A percentile compares a stretch with the other conserved stretches of the same genome.
Conservation (phyloP, 2,113 vertebrate species). For the Hassar affinis region DNA sequence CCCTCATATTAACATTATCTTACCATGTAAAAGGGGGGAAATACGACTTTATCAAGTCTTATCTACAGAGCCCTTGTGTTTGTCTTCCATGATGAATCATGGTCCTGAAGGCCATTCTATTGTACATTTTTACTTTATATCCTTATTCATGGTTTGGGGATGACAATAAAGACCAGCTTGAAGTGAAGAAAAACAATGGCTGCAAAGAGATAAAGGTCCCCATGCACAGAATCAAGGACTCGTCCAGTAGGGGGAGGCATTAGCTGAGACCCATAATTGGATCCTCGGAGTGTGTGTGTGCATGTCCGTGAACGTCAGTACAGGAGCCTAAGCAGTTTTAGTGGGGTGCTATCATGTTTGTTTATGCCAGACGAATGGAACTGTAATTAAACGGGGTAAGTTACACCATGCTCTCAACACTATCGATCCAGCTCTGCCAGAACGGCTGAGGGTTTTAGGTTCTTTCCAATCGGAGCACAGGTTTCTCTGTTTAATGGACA, state of each 20-base stretch:
- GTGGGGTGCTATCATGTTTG: conserved; percentile 67
- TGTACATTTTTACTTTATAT: not conserved
- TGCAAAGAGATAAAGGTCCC: not conserved
- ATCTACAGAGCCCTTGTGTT: not conserved
- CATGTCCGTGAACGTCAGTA: conserved; percentile 33
- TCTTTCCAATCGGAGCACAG: conserved; percentile 47
- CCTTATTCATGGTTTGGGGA: not conserved
- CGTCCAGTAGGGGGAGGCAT: conserved; percentile 52
- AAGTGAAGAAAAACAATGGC: not conserved
- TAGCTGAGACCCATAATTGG: conserved; percentile 24
- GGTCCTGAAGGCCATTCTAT: not conserved
- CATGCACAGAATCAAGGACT: not conserved
- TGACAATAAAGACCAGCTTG: not conserved
- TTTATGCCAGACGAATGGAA: conserved; percentile 64
- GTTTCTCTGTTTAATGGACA: conserved; percentile 60
- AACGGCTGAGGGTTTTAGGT: conserved; percentile 54
- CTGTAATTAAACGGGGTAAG: conserved; percentile 72
- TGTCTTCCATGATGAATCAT: not conserved
- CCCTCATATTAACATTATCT: not conserved
- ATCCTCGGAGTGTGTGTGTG: conserved; percentile 11
- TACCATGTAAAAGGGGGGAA: not conserved
- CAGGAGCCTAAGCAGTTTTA: conserved; percentile 59
- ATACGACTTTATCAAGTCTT: not conserved
- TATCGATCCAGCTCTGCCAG: conserved; percentile 61
- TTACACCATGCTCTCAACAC: conserved; percentile 64